Evolutionary conservation across 1,140 invertebrate genomes (phyloP).

Genomic region (Hypsibius dujardini): DNA sequence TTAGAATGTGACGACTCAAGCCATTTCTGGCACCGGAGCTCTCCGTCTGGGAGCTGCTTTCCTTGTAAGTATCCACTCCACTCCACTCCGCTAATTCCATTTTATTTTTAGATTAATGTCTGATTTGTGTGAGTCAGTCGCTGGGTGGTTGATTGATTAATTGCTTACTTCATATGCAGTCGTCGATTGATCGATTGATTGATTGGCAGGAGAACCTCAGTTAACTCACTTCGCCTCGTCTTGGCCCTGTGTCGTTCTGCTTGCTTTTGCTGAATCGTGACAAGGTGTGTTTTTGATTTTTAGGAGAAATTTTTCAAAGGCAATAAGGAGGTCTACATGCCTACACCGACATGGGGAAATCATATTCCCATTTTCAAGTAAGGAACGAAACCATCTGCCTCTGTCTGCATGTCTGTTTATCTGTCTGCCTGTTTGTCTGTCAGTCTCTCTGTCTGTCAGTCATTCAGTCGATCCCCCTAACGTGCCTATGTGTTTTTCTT

Average conservation of each 20-base stretch:
- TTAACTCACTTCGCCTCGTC: no score
- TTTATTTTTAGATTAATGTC: neutral
- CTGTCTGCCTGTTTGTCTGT: neutral
- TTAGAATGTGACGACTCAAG: slow-evolving; percentile 59
- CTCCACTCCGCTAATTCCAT: no score
- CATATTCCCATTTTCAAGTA: slow-evolving; percentile 80
- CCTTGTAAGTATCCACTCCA: slow-evolving; percentile 40
- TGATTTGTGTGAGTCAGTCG: neutral
- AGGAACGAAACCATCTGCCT: slow-evolving; percentile 18
- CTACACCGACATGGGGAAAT: slow-evolving; percentile 94
- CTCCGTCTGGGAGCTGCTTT: slow-evolving; percentile 76
- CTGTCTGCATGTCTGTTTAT: neutral
- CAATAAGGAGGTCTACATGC: slow-evolving; percentile 72
- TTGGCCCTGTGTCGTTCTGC: neutral
- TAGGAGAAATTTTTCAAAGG: slow-evolving; percentile 54
- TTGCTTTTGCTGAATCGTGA: neutral
- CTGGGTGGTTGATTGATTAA: slow-evolving; percentile 16
- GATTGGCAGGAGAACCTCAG: no score
- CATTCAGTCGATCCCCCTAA: no score
- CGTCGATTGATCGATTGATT: no score
- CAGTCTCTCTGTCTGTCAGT: no score
- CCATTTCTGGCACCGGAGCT: slow-evolving; percentile 92
- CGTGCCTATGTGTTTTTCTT: neutral
- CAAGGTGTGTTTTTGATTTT: slow-evolving; percentile 16
- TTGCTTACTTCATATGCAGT: neutral